A percentile compares a stretch with the other conserved stretches of the same genome.
phyloP scores from a whole-genome alignment of 2,113 vertebrate genomes.

The Ailuropoda melanoleuca region DNA sequence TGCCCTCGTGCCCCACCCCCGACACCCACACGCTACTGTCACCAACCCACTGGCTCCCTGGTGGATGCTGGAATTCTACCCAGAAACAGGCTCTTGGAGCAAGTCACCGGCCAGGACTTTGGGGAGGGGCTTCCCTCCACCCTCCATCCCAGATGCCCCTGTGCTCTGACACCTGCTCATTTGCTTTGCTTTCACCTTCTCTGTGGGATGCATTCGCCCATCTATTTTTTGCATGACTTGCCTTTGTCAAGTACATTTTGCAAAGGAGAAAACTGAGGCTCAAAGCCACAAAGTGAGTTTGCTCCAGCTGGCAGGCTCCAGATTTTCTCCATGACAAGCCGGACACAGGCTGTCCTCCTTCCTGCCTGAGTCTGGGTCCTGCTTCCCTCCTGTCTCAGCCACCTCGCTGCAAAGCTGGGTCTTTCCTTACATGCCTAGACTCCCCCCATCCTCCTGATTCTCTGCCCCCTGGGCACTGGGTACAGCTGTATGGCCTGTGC shows the following conservation, averaged over 20 bases:
- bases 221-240: background rate
- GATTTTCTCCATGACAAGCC: background rate
- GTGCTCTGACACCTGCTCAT: background rate
- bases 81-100: background rate
- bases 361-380: background rate
- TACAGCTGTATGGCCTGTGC: background rate
- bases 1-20: accelerated
- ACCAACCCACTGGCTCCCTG: background rate
- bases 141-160: background rate
- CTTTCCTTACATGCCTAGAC: background rate
- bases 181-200: background rate
- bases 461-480: background rate
- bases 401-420: background rate
- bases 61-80: background rate
- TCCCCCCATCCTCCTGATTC: background rate
- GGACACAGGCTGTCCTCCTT: background rate
- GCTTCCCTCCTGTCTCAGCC: background rate
- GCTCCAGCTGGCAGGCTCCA: background rate
- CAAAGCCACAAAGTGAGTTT: background rate
- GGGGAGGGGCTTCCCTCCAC: background rate
- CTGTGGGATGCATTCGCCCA: background rate
- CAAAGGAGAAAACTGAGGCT: background rate
- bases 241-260: background rate
- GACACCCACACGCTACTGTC: background rate
- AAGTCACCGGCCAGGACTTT: background rate